Evolutionary conservation across 2,113 vertebrate genomes (phyloP).

Genomic region (Melanerpes aurifrons): DNA sequence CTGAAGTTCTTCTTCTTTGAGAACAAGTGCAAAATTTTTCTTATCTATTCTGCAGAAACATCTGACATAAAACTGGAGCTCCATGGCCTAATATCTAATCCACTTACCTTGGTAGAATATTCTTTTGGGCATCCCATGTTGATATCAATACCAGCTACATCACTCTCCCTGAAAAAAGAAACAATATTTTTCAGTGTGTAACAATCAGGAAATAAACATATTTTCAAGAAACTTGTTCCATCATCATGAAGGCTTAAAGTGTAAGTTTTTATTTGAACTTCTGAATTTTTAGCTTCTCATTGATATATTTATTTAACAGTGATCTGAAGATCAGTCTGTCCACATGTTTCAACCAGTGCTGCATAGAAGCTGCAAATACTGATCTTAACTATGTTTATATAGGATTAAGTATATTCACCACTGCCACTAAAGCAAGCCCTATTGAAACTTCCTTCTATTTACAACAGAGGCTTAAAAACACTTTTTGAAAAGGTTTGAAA

Average conservation of each 20-base stretch:
- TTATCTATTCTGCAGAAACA: not conserved
- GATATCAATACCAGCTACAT: constrained; percentile 93
- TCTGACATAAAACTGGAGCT: not conserved
- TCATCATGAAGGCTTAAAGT: not conserved
- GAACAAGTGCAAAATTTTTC: not conserved
- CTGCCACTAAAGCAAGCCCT: not conserved
- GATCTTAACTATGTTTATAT: not conserved
- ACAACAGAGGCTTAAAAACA: not conserved
- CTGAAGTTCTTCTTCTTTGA: not conserved
- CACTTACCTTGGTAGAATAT: constrained; percentile 95
- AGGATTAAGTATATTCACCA: not conserved
- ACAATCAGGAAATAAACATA: not conserved
- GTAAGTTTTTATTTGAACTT: not conserved
- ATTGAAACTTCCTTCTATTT: not conserved
- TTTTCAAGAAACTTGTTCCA: not conserved
- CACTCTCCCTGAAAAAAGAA: constrained; percentile 83
- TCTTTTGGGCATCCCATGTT: constrained; percentile 99
- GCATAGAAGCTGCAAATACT: not conserved
- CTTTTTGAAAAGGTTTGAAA: not conserved
- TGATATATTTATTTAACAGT: not conserved
- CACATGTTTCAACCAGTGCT: not conserved
- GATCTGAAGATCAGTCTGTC: not conserved
- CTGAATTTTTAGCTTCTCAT: not conserved
- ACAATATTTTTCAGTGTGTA: not conserved
- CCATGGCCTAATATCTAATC: not conserved